These are phyloP conservation scores for Dasyornis broadbenti DNA, from an alignment of 2,113 vertebrate species.

Conservation along the genomic window DNA sequence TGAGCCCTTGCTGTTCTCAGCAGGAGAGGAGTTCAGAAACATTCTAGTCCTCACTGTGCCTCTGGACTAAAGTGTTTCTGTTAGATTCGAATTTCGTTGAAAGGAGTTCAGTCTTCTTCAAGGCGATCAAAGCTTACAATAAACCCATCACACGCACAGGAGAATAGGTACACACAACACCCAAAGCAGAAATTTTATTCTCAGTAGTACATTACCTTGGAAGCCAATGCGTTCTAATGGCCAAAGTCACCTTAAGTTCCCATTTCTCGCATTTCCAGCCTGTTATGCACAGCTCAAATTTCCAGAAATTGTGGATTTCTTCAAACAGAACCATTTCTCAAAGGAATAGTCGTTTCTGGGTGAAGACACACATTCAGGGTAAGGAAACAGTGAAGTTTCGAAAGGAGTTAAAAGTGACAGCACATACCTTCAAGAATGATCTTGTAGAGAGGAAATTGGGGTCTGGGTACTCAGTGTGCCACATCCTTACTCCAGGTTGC, in stretches of 20 bases:
- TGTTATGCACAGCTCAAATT: background rate
- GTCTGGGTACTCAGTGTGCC: background rate
- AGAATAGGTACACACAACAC: background rate
- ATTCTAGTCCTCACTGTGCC: background rate
- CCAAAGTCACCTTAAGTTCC: background rate
- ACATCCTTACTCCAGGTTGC: background rate
- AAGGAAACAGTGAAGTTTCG: background rate
- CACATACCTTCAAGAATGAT: background rate
- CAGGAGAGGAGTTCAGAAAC: background rate
- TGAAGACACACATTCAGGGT: fast-evolving
- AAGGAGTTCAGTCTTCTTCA: background rate
- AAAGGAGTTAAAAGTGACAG: background rate
- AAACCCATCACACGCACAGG: background rate
- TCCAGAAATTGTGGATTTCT: background rate
- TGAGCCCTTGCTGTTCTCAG: background rate
- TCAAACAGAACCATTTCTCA: background rate
- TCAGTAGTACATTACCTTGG: background rate
- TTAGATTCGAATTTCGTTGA: background rate
- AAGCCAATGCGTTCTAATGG: background rate
- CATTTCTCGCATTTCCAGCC: background rate
- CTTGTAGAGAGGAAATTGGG: background rate
- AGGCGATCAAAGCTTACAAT: background rate
- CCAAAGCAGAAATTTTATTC: background rate
- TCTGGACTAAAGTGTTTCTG: background rate
- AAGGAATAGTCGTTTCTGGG: background rate